These are phyloP conservation scores for Lepidurus arcticus DNA, from an alignment of 1,140 invertebrate species.

Conservation along the genomic window DNA sequence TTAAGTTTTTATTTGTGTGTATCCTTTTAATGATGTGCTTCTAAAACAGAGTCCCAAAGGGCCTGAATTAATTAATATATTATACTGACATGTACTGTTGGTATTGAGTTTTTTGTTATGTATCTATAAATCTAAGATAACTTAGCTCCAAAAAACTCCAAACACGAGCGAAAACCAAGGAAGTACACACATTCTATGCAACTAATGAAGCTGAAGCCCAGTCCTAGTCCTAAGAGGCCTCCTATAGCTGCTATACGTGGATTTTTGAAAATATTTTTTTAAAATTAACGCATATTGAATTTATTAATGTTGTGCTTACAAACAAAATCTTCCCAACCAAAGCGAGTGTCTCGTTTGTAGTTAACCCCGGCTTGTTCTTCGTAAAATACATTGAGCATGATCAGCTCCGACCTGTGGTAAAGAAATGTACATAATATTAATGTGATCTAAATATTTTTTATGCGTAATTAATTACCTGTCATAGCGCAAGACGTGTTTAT, in stretches of 20 bases:
- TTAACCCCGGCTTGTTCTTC: slow-evolving; percentile 24
- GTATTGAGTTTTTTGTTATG: no score
- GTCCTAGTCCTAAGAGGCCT: slow-evolving; percentile 33
- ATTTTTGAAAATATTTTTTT: no score
- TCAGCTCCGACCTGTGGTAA: slow-evolving; percentile 23
- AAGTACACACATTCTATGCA: slow-evolving; percentile 33
- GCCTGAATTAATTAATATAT: no score
- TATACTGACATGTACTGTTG: no score
- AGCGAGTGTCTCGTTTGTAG: slow-evolving; percentile 30
- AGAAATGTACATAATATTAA: not conserved
- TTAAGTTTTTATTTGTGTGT: no score
- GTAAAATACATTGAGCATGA: slow-evolving; percentile 29
- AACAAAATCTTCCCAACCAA: slow-evolving; percentile 24
- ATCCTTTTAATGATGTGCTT: no score
- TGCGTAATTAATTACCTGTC: not conserved
- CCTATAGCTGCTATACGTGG: slow-evolving; percentile 35
- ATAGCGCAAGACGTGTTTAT: not conserved
- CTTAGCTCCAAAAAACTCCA: not conserved
- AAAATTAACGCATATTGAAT: no score
- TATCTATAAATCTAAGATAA: not conserved
- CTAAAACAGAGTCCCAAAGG: no score
- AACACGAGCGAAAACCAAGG: slow-evolving; percentile 24
- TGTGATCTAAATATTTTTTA: not conserved
- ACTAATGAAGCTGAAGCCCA: slow-evolving; percentile 31
- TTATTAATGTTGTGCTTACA: slow-evolving; percentile 24